Evolutionary conservation across 2,113 vertebrate species (phyloP).

Genomic region (Castor canadensis): DNA sequence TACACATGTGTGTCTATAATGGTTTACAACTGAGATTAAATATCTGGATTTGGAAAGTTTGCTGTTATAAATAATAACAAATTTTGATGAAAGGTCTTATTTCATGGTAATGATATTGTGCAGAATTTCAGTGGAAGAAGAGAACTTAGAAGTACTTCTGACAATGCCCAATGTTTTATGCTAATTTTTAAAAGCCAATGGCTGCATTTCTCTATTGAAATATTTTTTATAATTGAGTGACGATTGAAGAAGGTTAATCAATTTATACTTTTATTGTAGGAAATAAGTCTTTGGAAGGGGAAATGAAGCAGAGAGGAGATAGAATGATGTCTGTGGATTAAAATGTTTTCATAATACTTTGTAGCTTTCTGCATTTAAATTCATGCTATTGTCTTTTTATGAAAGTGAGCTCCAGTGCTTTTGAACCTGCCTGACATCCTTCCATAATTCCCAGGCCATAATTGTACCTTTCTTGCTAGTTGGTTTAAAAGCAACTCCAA

Average conservation of each 20-base stretch:
- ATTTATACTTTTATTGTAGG: background rate
- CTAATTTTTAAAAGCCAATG: background rate
- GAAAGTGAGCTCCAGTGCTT: background rate
- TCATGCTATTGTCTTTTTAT: background rate
- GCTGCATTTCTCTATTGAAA: background rate
- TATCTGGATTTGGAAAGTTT: background rate
- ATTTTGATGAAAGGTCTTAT: background rate
- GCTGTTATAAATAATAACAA: background rate
- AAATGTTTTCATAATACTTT: background rate
- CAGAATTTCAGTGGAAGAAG: background rate
- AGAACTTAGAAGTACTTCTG: background rate
- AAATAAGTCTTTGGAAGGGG: background rate
- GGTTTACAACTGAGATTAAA: background rate
- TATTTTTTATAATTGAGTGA: background rate
- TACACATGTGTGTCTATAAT: background rate
- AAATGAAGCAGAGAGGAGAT: background rate
- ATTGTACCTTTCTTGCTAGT: background rate
- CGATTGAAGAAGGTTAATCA: background rate
- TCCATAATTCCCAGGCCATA: background rate
- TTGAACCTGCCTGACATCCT: slow-evolving; percentile 5
- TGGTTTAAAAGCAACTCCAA: slow-evolving; percentile 59
- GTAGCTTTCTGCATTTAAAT: slow-evolving; percentile 1
- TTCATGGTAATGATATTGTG: background rate
- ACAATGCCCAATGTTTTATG: background rate
- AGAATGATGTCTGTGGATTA: background rate